Evolutionary conservation across 2,888 invertebrate species (phyloP).

Genomic region (Metacarcinus magister): DNA sequence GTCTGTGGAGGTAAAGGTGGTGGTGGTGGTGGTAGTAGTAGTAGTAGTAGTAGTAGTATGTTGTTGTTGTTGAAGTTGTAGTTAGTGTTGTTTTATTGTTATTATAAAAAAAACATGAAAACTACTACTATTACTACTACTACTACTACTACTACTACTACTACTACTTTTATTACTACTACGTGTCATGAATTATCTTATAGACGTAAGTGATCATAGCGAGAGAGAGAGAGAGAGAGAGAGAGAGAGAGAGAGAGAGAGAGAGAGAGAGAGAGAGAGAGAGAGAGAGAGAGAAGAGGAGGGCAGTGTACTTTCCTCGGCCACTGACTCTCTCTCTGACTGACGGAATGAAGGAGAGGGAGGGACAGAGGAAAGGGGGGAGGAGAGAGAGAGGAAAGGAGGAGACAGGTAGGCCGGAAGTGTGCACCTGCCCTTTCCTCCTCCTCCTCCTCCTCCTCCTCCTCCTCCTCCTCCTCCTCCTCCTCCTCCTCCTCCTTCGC

Average conservation of each 20-base stretch:
- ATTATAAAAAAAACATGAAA: no score
- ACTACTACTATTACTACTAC: neutral
- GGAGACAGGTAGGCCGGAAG: conserved; percentile 19
- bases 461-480: neutral
- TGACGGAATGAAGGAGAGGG: neutral
- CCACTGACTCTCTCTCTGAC: neutral
- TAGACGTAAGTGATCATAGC: neutral
- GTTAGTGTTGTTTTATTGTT: no score
- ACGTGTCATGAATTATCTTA: neutral
- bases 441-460: conserved; percentile 15
- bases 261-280: conserved; percentile 7
- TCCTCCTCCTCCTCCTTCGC: neutral
- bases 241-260: conserved; percentile 11
- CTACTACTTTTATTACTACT: neutral
- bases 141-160: conserved; percentile 26
- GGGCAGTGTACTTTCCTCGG: neutral
- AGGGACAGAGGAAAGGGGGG: neutral
- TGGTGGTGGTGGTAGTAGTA: neutral
- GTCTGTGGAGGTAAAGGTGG: neutral
- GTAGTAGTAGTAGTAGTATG: conserved; percentile 26
- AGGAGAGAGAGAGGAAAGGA: neutral
- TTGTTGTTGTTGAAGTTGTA: neutral
- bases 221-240: neutral
- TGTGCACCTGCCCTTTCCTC: neutral
- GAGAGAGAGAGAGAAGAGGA: no score